Evolutionary conservation across 2,113 vertebrate species (phyloP).

Genomic region (Vireo altiloquus): DNA sequence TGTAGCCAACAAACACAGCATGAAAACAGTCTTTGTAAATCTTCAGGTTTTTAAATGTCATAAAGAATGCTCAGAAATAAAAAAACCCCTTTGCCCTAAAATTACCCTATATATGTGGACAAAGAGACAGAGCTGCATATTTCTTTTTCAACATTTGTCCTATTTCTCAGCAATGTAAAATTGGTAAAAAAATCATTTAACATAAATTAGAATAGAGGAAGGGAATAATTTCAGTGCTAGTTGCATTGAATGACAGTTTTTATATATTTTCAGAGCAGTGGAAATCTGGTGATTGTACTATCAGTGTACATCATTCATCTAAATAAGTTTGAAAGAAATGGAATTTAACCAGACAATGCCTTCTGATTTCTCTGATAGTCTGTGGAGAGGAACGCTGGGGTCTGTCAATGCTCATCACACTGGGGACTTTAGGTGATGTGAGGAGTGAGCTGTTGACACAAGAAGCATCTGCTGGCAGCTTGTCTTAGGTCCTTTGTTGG

Average conservation of each 20-base stretch:
- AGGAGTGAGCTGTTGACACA: neutral
- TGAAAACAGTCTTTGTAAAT: neutral
- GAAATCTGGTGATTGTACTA: conserved; percentile 25
- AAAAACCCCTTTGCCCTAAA: neutral
- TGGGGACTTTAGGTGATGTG: rapidly evolving
- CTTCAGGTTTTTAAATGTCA: neutral
- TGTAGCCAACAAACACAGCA: neutral
- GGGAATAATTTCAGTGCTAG: conserved; percentile 18
- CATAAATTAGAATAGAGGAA: neutral
- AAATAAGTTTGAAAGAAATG: neutral
- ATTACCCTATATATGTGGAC: neutral
- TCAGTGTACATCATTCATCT: neutral
- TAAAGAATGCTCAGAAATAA: neutral
- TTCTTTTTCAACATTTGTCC: conserved; percentile 39
- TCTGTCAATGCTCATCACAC: neutral
- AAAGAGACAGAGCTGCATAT: neutral
- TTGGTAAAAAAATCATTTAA: conserved; percentile 33
- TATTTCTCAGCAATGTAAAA: conserved; percentile 48
- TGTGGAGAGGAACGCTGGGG: neutral
- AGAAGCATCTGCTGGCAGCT: neutral
- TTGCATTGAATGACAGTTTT: conserved; percentile 3
- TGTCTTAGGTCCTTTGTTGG: neutral
- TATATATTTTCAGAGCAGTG: neutral
- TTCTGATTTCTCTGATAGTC: neutral
- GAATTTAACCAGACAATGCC: neutral